Evolutionary conservation across 2,113 vertebrate species (phyloP).

Genomic region (Suncus etruscus): DNA sequence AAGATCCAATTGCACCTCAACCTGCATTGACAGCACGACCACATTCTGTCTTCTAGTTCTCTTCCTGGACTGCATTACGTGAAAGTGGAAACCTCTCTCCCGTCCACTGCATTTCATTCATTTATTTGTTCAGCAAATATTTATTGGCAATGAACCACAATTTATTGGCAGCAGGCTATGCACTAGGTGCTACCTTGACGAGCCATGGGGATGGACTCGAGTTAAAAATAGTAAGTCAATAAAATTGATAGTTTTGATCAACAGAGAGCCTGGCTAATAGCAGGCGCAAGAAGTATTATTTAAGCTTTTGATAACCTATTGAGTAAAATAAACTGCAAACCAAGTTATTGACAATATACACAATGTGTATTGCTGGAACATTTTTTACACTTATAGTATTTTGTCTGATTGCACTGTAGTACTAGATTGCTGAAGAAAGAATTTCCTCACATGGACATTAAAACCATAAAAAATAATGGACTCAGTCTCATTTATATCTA

Average conservation of each 20-base stretch:
- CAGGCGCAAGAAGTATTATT: neutral
- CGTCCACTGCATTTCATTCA: conserved; percentile 2
- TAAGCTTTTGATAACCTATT: neutral
- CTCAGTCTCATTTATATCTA: neutral
- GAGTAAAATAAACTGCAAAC: neutral
- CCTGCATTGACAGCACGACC: neutral
- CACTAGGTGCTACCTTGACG: neutral
- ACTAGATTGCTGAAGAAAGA: conserved; percentile 30
- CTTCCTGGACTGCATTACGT: neutral
- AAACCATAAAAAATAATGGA: conserved; percentile 9
- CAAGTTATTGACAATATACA: conserved; percentile 18
- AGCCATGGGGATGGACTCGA: neutral
- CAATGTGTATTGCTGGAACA: neutral
- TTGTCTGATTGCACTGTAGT: neutral
- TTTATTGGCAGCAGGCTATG: neutral
- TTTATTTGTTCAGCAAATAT: conserved; percentile 57
- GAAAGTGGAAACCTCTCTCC: neutral
- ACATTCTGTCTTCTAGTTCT: neutral
- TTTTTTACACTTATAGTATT: conserved; percentile 31
- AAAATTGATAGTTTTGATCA: conserved; percentile 48
- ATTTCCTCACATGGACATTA: neutral
- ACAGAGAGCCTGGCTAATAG: neutral
- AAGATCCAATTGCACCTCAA: neutral
- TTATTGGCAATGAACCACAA: conserved; percentile 32
- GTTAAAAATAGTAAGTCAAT: conserved; percentile 1